phyloP scores from a whole-genome alignment of 2,797 vertebrate genomes.

The Cheirogaleus major region DNA sequence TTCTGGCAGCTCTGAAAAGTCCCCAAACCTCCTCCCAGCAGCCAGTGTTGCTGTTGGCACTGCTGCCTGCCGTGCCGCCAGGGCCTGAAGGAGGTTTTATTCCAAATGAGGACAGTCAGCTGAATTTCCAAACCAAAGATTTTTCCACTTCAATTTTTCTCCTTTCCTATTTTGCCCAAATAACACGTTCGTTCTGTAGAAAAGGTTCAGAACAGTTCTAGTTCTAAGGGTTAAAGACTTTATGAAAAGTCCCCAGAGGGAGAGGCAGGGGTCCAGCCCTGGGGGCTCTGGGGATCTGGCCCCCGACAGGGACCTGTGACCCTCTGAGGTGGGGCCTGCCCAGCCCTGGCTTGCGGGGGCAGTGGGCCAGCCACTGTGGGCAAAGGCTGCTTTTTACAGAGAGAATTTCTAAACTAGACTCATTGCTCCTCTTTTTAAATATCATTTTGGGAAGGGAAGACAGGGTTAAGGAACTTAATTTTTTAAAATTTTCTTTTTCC shows the following conservation, averaged over 20 bases:
- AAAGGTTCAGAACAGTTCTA: background rate
- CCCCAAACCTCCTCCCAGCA: constrained; percentile 24
- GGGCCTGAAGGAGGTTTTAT: constrained; percentile 78
- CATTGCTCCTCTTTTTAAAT: constrained; percentile 72
- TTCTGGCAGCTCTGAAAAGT: constrained; percentile 45
- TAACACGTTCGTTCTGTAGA: background rate
- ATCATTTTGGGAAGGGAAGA: constrained; percentile 67
- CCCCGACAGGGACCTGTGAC: constrained; percentile 42
- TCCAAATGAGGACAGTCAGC: constrained; percentile 62
- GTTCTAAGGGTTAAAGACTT: constrained; percentile 28
- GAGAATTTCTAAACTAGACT: constrained; percentile 55
- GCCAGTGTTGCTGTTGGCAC: constrained; percentile 79
- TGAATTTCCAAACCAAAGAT: constrained; percentile 25
- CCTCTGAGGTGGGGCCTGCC: background rate
- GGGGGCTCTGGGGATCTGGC: background rate
- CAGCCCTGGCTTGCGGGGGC: background rate
- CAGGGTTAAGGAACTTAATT: constrained; percentile 74
- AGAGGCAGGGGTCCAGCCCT: background rate
- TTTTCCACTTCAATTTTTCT: constrained; percentile 63
- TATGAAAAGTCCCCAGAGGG: background rate
- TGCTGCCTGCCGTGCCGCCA: background rate
- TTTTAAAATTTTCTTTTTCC: background rate
- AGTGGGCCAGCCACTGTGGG: background rate
- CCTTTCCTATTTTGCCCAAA: constrained; percentile 56
- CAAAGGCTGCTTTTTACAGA: background rate